These are phyloP conservation scores for Elymnias hypermnestra DNA, from an alignment of 1,140 invertebrate species.

Conservation along the genomic window DNA sequence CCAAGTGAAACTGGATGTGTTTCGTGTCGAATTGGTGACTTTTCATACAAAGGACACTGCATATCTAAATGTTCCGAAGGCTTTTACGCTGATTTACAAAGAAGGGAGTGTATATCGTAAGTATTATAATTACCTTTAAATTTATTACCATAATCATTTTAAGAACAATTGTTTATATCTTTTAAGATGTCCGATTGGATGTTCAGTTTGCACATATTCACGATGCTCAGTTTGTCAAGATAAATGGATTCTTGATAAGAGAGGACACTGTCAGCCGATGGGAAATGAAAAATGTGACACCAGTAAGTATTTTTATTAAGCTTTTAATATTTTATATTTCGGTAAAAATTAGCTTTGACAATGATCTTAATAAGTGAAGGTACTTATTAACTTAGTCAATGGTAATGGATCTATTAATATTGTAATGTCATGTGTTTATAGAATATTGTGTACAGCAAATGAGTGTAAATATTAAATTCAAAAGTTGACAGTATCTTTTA, in stretches of 20 bases:
- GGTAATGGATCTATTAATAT: too few relatives aligned
- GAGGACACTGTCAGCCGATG: constrained; percentile 81
- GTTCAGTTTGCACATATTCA: constrained; percentile 80
- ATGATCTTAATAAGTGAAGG: too few relatives aligned
- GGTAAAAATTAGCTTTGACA: too few relatives aligned
- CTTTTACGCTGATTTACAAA: constrained; percentile 83
- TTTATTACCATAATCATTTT: too few relatives aligned
- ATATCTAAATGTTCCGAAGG: constrained; percentile 81
- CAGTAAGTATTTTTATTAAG: constrained; percentile 41
- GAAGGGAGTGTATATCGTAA: constrained; percentile 81
- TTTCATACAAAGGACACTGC: constrained; percentile 80
- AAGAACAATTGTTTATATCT: constrained; percentile 27
- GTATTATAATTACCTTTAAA: constrained; percentile 38
- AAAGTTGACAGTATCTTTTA: constrained; percentile 14
- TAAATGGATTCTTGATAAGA: constrained; percentile 83
- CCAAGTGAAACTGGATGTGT: constrained; percentile 86
- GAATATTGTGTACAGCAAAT: too few relatives aligned
- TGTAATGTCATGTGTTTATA: too few relatives aligned
- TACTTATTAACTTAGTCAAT: too few relatives aligned
- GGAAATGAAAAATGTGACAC: constrained; percentile 82
- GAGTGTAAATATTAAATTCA: background rate
- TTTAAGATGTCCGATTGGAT: constrained; percentile 83
- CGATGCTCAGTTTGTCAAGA: constrained; percentile 82
- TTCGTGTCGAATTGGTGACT: constrained; percentile 82
- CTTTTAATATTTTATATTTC: too few relatives aligned